Base-by-base conservation (phyloP, 2,797 vertebrate species). In the Neoniphon sammara region DNA sequence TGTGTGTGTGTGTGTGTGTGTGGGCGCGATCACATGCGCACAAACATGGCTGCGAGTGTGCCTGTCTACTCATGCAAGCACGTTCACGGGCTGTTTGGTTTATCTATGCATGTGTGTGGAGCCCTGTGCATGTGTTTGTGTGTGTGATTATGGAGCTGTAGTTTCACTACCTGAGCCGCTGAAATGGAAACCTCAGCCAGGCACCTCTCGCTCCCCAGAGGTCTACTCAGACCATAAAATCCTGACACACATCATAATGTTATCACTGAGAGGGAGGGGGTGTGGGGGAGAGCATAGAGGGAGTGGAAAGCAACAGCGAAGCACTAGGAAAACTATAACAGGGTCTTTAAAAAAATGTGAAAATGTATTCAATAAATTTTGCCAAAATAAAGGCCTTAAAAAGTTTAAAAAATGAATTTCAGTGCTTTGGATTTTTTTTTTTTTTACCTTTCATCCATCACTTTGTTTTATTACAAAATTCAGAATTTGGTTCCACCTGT, bases 171-270 rank as follows among this genome's bases (percentile, higher is more conserved):
- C 73, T 42, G 70, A 77, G 71, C 72, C 58, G 60, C 36, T 52
- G 60, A 70, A 34, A 69, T 73, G 64, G 66, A 72, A 83, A 74
- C 78, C 63, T 49, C 68, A 56, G 34, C 36, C 59, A 0, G 57
- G 36, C 62, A 44, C 63, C 55, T 68, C 50, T 67, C 4, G 30
- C 55, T 74, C 63, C 67, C 66, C 44, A 11, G 66, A 63, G 66
- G 31, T 69, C 42, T 18, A n/a, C 61, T 62, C 47, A 39, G 39
- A 59, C 69, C 25, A 52, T 63, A 75, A 70, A 71, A 77, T 64
- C 66, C 66, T 67, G 82, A 81, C 78, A 84, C 56, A 72, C 73
- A 58, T 77, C 67, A 61, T 77, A 70, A 80, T 59, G 56, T 75
- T 75, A 74, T 84, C 71, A 47, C 55, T 53, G 55, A 46, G 65